Evolutionary conservation across 1,140 invertebrate genomes (phyloP).

Genomic region (Drosophila punjabiensis): DNA sequence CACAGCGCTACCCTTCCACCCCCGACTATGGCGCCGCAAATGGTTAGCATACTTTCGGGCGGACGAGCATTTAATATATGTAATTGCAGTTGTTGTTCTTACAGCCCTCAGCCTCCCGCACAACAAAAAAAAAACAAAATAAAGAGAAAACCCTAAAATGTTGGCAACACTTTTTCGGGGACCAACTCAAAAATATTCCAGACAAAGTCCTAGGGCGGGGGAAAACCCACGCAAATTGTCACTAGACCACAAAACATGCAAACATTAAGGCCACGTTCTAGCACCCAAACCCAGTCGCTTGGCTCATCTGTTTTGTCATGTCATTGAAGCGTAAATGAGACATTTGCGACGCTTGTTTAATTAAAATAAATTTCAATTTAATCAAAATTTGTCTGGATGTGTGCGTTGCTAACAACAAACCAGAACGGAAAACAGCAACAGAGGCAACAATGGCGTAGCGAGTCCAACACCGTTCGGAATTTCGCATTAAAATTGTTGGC

Average conservation of each 20-base stretch:
- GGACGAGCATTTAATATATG: slow-evolving; percentile 61
- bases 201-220: not conserved
- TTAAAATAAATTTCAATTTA: slow-evolving; percentile 84
- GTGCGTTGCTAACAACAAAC: not conserved
- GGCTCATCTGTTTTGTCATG: slow-evolving; percentile 59
- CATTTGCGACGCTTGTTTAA: slow-evolving; percentile 83
- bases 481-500: slow-evolving; percentile 81
- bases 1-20: slow-evolving; percentile 14
- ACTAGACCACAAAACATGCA: slow-evolving; percentile 74
- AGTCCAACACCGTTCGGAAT: slow-evolving; percentile 51
- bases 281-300: not conserved
- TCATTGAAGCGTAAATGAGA: slow-evolving; percentile 82
- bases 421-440: slow-evolving; percentile 4
- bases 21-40: slow-evolving; percentile 32
- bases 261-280: slow-evolving; percentile 62
- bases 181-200: slow-evolving; percentile 39
- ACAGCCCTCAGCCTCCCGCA: slow-evolving; percentile 1
- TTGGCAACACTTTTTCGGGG: slow-evolving; percentile 47
- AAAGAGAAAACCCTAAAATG: slow-evolving; percentile 37
- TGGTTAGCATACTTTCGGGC: slow-evolving; percentile 50
- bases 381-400: slow-evolving; percentile 69
- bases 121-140: not conserved
- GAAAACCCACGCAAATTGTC: slow-evolving; percentile 54
- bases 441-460: slow-evolving; percentile 1
- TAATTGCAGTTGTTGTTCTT: slow-evolving; percentile 68